Conservation (phyloP, 1,140 invertebrate genomes). For the Subanguina moxae region DNA sequence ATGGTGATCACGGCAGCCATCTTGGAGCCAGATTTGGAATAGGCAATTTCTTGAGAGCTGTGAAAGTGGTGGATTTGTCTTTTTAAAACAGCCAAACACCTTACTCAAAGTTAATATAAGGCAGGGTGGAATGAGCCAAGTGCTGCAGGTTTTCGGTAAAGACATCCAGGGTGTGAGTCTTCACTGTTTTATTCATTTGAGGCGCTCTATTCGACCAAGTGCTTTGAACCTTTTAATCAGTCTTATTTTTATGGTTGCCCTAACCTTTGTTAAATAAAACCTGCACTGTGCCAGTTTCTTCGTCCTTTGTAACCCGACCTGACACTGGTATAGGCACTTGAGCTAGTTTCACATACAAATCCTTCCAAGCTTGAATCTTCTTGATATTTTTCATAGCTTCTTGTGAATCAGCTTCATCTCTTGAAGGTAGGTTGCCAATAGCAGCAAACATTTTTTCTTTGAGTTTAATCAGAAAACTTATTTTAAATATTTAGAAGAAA, state of each 20-base stretch:
- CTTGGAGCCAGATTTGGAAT: conserved; percentile 30
- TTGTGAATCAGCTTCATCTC: too few species aligned
- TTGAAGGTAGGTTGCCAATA: too few species aligned
- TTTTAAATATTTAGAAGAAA: too few species aligned
- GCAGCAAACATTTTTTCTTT: too few species aligned
- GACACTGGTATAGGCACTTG: not conserved
- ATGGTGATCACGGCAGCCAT: conserved; percentile 43
- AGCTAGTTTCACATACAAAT: not conserved
- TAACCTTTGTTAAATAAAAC: not conserved
- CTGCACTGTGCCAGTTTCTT: not conserved
- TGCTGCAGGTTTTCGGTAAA: not conserved
- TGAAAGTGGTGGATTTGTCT: too few species aligned
- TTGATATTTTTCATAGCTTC: too few species aligned
- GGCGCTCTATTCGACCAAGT: conserved; percentile 8
- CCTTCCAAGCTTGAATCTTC: not conserved
- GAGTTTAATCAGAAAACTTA: too few species aligned
- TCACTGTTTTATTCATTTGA: not conserved
- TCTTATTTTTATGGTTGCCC: not conserved
- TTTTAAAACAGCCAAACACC: not conserved
- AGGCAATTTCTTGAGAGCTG: conserved; percentile 34
- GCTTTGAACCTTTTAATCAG: not conserved
- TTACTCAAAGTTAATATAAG: conserved; percentile 7
- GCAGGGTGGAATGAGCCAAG: not conserved
- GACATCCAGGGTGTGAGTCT: not conserved
- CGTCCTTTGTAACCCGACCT: not conserved